phyloP scores from a whole-genome alignment of 2,113 vertebrate genomes.

The Petrocephalus zakoni region DNA sequence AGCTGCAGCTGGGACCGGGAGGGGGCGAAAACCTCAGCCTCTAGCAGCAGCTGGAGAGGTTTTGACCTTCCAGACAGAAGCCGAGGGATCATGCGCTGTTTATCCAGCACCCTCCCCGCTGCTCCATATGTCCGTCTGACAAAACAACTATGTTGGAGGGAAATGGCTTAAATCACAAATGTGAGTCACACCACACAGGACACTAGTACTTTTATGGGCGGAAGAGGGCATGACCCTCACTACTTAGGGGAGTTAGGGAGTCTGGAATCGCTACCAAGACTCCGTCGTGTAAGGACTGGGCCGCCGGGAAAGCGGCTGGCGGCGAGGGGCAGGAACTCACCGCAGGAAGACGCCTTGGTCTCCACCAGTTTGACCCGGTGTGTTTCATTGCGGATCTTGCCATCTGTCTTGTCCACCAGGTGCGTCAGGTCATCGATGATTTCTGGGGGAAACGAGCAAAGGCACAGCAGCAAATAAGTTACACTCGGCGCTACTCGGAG shows the following conservation, averaged over 20 bases:
- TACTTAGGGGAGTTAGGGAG: background rate
- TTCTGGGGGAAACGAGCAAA: constrained; percentile 58
- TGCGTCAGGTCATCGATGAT: constrained; percentile 89
- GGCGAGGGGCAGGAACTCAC: constrained; percentile 59
- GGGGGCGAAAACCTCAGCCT: background rate
- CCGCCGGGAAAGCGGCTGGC: background rate
- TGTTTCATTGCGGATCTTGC: constrained; percentile 74
- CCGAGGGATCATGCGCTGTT: background rate
- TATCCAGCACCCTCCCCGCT: background rate
- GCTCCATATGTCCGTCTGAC: background rate
- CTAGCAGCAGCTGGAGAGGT: background rate
- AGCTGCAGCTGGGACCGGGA: background rate
- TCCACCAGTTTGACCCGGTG: constrained; percentile 80
- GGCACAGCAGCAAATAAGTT: background rate
- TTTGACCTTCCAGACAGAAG: background rate
- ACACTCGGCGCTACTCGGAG: background rate
- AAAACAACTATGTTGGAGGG: background rate
- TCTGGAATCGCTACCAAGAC: background rate
- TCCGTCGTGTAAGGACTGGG: background rate
- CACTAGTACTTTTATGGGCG: background rate
- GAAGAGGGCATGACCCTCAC: background rate
- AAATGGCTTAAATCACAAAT: background rate
- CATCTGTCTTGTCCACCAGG: constrained; percentile 89
- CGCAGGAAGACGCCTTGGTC: constrained; percentile 82
- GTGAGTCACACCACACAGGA: background rate